Conservation (phyloP, 2,113 vertebrate species). For the Excalfactoria chinensis region DNA sequence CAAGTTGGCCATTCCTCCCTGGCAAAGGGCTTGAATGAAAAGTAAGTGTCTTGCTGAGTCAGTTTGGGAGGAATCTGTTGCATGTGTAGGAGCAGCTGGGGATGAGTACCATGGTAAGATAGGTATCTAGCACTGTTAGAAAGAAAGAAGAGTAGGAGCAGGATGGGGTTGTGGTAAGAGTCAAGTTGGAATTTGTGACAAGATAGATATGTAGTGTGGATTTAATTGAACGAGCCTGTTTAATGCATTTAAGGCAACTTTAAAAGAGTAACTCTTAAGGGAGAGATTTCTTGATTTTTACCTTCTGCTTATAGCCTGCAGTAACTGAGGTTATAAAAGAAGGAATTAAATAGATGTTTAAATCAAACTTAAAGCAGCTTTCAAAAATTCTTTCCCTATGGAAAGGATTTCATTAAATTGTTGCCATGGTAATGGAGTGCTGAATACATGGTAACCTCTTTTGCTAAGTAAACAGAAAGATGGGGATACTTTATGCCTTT, state of each 20-base stretch:
- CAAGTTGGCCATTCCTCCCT: not conserved
- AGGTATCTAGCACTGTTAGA: not conserved
- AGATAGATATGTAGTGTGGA: not conserved
- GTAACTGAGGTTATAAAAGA: not conserved
- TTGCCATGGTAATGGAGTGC: not conserved
- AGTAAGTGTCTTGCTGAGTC: not conserved
- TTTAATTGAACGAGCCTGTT: not conserved
- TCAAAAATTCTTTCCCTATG: not conserved
- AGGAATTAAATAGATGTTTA: not conserved
- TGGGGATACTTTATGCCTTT: not conserved
- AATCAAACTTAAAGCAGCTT: slow-evolving; percentile 7
- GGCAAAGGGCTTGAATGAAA: not conserved
- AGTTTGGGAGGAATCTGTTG: not conserved
- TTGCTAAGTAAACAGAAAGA: not conserved
- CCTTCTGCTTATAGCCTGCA: not conserved
- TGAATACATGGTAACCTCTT: not conserved
- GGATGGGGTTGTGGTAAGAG: not conserved
- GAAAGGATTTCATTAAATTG: not conserved
- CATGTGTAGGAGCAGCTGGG: not conserved
- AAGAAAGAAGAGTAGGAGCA: not conserved
- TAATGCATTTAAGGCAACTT: not conserved
- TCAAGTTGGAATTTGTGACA: not conserved
- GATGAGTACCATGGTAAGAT: not conserved
- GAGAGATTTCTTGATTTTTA: not conserved
- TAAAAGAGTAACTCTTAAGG: not conserved